Percentiles rank a stretch among this genome's conserved stretches.
These are phyloP conservation scores for Heterotilapia buettikoferi DNA, from an alignment of 2,113 vertebrate genomes.

Conservation along the genomic window DNA sequence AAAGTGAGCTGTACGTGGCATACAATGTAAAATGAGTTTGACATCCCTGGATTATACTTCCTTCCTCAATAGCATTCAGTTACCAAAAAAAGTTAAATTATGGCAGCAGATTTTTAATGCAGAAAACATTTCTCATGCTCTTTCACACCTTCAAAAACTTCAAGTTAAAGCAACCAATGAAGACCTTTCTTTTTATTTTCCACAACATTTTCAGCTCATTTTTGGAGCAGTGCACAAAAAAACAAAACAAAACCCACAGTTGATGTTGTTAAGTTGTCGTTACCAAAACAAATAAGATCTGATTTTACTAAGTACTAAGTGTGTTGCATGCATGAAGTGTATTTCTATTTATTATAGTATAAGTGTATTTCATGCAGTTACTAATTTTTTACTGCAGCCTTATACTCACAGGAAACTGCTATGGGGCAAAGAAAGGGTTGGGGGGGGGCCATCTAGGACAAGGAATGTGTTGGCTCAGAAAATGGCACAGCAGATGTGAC, in stretches of 20 bases:
- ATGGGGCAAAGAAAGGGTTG: slow-evolving; percentile 29
- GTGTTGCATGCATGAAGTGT: slow-evolving; percentile 51
- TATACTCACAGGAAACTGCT: slow-evolving; percentile 68
- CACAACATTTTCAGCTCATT: neutral
- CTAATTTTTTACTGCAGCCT: neutral
- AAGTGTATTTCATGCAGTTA: slow-evolving; percentile 53
- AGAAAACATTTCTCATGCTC: neutral
- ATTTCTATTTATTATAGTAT: neutral
- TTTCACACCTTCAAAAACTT: neutral
- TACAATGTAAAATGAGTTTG: neutral
- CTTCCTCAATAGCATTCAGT: neutral
- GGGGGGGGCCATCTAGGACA: slow-evolving; percentile 21
- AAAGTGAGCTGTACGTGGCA: neutral
- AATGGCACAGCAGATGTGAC: slow-evolving; percentile 73
- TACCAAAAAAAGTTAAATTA: neutral
- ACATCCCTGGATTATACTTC: neutral
- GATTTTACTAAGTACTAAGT: neutral
- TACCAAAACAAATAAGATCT: neutral
- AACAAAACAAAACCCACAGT: neutral
- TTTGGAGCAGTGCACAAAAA: neutral
- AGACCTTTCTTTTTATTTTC: neutral
- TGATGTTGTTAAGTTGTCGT: neutral
- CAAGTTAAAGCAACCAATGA: neutral
- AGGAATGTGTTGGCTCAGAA: slow-evolving; percentile 67
- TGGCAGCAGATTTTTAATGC: neutral